Evolutionary conservation across 1,140 invertebrate genomes (phyloP), one percentile per base, ranked within the genome.

Genomic region (Archegozetes longisetosus): DNA sequence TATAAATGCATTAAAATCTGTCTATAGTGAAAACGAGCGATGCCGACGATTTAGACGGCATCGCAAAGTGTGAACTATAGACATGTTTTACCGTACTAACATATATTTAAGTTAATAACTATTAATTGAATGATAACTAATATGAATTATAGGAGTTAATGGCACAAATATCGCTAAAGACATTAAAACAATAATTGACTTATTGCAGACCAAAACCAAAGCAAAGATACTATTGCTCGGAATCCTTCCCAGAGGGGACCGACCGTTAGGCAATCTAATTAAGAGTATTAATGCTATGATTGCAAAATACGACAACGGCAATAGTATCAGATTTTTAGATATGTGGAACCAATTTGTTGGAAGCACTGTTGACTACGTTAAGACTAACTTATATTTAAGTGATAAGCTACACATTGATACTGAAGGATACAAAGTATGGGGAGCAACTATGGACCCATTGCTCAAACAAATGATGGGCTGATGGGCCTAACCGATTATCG

Each of bases 111-210:
- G n/a, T n/a, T n/a, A n/a, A n/a, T n/a, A n/a, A n/a, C n/a, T n/a
- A n/a, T n/a, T n/a, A n/a, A n/a, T n/a, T n/a, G n/a, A n/a, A n/a
- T n/a, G n/a, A n/a, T n/a, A n/a, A n/a, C n/a, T n/a, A n/a, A n/a
- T n/a, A n/a, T n/a, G n/a, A n/a, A n/a, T n/a, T n/a, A n/a, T n/a
- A n/a, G n/a, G n/a, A n/a, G n/a, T n/a, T n/a, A n/a, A n/a, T n/a
- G n/a, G n/a, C n/a, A 40, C n/a, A 23, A 40, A 58, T 23, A 54
- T 55, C 23, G 55, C 17, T 9, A 58, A 58, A 14, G 47, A 25
- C 9, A 24, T 54, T 9, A 6, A 58, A 6, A 20, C 52, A 23
- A 55, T 55, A 20, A 28, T 55, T 6, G 22, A 55, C 17, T 20
- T 26, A 12, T 13, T 55, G 13, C 6, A 28, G 6, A 23, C 6